Conservation (phyloP, 2,888 invertebrate genomes). For the Anorthoa munda region DNA sequence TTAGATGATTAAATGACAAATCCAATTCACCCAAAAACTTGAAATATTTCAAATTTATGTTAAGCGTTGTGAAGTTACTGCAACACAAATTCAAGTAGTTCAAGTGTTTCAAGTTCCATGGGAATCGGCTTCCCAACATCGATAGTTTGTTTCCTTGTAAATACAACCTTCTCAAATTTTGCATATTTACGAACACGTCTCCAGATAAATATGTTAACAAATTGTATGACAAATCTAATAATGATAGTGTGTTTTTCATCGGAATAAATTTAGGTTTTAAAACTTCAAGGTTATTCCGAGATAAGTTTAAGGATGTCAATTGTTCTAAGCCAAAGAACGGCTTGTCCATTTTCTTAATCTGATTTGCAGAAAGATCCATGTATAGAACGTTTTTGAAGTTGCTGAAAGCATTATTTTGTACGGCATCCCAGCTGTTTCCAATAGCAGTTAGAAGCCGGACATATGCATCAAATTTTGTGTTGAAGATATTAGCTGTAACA, state of each 20-base stretch:
- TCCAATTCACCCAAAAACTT: slow-evolving; percentile 42
- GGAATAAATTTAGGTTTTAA: slow-evolving; percentile 48
- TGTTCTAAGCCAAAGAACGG: slow-evolving; percentile 54
- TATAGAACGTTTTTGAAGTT: slow-evolving; percentile 56
- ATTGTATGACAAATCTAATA: slow-evolving; percentile 62
- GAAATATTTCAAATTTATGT: slow-evolving; percentile 29
- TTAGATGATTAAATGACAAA: slow-evolving; percentile 51
- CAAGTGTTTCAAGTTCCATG: slow-evolving; percentile 38
- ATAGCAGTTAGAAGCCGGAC: slow-evolving; percentile 44
- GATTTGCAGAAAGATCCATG: slow-evolving; percentile 57
- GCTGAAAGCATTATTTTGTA: slow-evolving; percentile 50
- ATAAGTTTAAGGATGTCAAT: slow-evolving; percentile 57
- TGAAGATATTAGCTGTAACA: slow-evolving; percentile 28
- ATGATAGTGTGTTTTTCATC: slow-evolving; percentile 35
- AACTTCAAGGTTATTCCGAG: slow-evolving; percentile 48
- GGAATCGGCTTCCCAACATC: slow-evolving; percentile 2
- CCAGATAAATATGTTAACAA: slow-evolving; percentile 39
- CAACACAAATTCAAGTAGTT: slow-evolving; percentile 54
- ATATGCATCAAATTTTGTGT: slow-evolving; percentile 29
- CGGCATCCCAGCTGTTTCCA: slow-evolving; percentile 45
- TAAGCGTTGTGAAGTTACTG: slow-evolving; percentile 34
- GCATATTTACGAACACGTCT: slow-evolving; percentile 39
- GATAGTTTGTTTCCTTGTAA: slow-evolving; percentile 58
- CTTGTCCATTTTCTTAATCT: slow-evolving; percentile 36
- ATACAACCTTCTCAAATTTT: slow-evolving; percentile 50